These are phyloP conservation scores for Merodon equestris DNA, from an alignment of 2,888 invertebrate species.

Conservation along the genomic window DNA sequence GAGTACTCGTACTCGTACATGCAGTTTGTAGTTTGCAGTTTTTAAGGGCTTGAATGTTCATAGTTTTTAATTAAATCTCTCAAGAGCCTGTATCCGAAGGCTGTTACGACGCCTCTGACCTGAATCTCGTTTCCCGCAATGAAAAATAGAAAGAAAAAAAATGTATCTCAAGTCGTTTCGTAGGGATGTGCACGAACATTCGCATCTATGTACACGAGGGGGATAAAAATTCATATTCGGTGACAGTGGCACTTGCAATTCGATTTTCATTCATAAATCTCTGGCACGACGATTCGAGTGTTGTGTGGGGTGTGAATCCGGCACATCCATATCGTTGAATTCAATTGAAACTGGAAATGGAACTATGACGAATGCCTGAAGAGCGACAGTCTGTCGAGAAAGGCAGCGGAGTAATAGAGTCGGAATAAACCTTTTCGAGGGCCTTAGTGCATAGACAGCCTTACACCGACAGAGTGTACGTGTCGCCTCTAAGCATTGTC, in stretches of 20 bases:
- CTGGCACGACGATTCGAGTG: no score
- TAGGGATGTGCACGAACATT: no score
- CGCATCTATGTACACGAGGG: no score
- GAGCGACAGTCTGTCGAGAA: conserved; percentile 13
- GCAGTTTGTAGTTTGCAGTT: no score
- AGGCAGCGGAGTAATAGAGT: no score
- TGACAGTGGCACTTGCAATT: conserved; percentile 37
- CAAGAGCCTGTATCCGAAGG: not conserved
- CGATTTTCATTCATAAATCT: conserved; percentile 47
- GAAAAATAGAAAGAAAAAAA: no score
- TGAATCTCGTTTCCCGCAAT: no score
- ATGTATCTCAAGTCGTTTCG: no score
- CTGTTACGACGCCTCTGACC: no score
- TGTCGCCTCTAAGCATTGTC: not conserved
- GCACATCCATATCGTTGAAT: not conserved
- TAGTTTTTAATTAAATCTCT: conserved; percentile 3
- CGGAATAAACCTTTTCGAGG: no score
- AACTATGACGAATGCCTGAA: not conserved
- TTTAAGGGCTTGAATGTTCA: no score
- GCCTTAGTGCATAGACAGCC: no score
- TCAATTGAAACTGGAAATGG: not conserved
- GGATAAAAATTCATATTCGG: conserved; percentile 13
- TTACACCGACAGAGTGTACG: conserved; percentile 4
- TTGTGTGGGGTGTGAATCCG: not conserved
- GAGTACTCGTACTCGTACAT: not conserved